Percentiles rank a stretch among this genome's conserved stretches.
Evolutionary conservation across 1,140 invertebrate genomes (phyloP).

Genomic region (Caenorhabditis remanei): DNA sequence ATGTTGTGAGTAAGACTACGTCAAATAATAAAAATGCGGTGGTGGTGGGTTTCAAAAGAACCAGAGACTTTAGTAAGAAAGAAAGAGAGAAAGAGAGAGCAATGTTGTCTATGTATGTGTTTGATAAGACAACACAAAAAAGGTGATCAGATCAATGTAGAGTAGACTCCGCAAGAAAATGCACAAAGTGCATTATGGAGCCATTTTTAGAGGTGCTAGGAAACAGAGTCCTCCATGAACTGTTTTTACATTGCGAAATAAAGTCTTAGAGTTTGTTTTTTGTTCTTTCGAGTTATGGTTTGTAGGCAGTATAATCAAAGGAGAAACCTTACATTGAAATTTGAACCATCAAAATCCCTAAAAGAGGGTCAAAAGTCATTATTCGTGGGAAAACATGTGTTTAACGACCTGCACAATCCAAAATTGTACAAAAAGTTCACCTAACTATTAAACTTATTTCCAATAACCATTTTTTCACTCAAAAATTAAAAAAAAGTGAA

Average conservation of each 20-base stretch:
- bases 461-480: too few relatives aligned
- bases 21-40: neutral
- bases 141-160: constrained; percentile 33
- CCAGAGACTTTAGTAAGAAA: neutral
- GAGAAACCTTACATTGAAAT: too few relatives aligned
- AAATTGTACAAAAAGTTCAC: too few relatives aligned
- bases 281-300: neutral
- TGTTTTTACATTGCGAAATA: constrained; percentile 15
- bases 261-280: neutral
- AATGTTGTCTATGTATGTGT: constrained; percentile 33
- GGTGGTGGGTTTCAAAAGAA: neutral
- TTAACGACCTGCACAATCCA: too few relatives aligned
- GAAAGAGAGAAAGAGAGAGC: neutral
- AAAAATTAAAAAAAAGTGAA: too few relatives aligned
- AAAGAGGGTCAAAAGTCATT: too few relatives aligned
- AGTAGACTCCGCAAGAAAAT: constrained; percentile 27
- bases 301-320: too few relatives aligned
- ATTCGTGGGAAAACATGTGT: too few relatives aligned
- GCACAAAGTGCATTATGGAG: neutral
- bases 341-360: too few relatives aligned
- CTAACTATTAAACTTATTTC: too few relatives aligned
- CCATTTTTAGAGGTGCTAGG: neutral
- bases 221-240: neutral
- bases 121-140: constrained; percentile 35
- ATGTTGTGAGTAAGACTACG: neutral